Evolutionary conservation across 2,797 vertebrate species (phyloP), one percentile per base, ranked within the genome.

Genomic region (Alauda arvensis): DNA sequence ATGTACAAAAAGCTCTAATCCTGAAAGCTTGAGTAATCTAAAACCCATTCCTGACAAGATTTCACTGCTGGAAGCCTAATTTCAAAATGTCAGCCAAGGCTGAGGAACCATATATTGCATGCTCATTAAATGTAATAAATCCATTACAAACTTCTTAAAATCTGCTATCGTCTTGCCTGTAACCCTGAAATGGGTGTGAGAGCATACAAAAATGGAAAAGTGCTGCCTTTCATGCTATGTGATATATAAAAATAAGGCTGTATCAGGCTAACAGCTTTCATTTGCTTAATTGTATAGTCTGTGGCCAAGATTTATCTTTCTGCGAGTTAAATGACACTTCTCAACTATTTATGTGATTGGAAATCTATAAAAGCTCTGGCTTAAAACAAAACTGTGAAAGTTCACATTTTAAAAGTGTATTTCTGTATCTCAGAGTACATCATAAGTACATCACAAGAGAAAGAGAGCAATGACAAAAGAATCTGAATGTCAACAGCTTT

Each of bases 21-120:
- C 88, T 76, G 62, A 93, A 95, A 95, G 85, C 79, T 34, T 77
- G 42, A 93, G 91, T 91, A 95, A 96, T 96, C 88, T 93, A 90
- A 95, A 96, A 63, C 78, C 56, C 83, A 92, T 94, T 68, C 87
- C 77, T 93, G 86, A 96, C 88, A 96, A 92, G 93, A 95, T 84
- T 94, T 96, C 95, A 94, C 95, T 90, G 94, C 82, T 95, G 91
- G 96, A 95, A 95, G 89, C 87, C 95, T 92, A 85, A 93, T 90
- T 94, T 94, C 87, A 95, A 96, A 96, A 96, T 95, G 92, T 93
- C 94, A 97, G 93, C 87, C 87, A 94, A 77, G 23, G 52, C 66
- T 70, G 76, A 93, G 62, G 19, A 92, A 71, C 65, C 52, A 72
- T 91, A 89, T 78, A 91, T 78, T 87, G 76, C 66, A 92, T 20